Base-by-base conservation (phyloP, 2,113 vertebrate species). In the Labeo catla region DNA sequence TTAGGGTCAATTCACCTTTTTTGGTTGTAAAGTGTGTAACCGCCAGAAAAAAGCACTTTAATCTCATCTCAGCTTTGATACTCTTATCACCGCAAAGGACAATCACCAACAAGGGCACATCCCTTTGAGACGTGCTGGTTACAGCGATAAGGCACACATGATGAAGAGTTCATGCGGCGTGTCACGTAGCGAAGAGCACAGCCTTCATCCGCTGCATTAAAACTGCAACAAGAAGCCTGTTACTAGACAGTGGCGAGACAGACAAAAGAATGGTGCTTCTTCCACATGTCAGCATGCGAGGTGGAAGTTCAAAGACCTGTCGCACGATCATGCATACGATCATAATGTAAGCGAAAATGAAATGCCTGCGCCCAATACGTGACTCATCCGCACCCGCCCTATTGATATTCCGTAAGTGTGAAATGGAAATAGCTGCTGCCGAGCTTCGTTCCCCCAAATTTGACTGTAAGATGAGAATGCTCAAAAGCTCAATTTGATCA, bases 381-480 rank as follows among this genome's bases (percentile, higher is more conserved):
- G 74, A 77, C 70, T 50, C 54, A 13, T 23, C 34, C n/a, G 19
- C 63, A 70, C 74, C 54, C 50, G n/a, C 36, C 43, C 59, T 50
- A 83, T 85, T 83, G 87, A 84, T 61, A 87, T 86, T 82, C 77
- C 23, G 50, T n/a, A 61, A 74, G 78, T 54, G 49, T 66, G 79
- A 73, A 76, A 68, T 84, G 81, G 80, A 73, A 77, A 73, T 86
- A 70, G 43, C 13, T 45, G 43, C 76, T 80, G 76, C 65, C 16
- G 59, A 66, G 45, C 43, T 43, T 7, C 21, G 13, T 59, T 72
- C 21, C 9, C 52, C 68, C 66, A 36, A 52, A 84, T 83, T 84
- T 83, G 86, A 88, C 85, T 84, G 84, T 76, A 83, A 86, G 83
- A 83, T 85, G 77, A 87, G 61, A 89, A 76, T 8, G 52, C 85